phyloP scores from a whole-genome alignment of 2,797 vertebrate species.

The Enteromius viviparus region DNA sequence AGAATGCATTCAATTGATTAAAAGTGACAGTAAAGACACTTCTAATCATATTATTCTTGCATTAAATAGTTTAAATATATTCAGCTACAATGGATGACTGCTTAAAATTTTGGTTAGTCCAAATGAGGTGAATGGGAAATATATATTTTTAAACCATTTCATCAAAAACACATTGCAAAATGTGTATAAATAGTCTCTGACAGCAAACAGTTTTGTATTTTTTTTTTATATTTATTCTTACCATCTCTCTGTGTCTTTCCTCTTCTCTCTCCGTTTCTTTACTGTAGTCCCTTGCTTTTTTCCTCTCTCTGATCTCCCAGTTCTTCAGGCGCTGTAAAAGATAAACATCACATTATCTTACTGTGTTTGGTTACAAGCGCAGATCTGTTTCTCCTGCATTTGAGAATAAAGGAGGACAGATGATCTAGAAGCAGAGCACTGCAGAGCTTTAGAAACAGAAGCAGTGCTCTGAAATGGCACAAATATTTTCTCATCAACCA shows the following conservation, averaged over 20 bases:
- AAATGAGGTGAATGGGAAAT: neutral
- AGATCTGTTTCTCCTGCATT: neutral
- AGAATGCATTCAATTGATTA: neutral
- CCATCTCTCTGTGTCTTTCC: slow-evolving; percentile 93
- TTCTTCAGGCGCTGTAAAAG: slow-evolving; percentile 90
- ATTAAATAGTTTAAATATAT: neutral
- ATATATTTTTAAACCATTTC: neutral
- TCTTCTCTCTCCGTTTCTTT: slow-evolving; percentile 95
- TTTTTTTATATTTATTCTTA: slow-evolving; percentile 62
- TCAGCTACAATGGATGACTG: neutral
- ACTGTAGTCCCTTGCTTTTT: slow-evolving; percentile 93
- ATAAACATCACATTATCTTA: slow-evolving; percentile 49
- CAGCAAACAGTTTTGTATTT: neutral
- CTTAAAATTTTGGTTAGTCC: neutral
- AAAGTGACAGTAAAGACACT: neutral
- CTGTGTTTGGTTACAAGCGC: neutral
- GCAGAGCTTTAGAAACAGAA: neutral
- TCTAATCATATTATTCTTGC: neutral
- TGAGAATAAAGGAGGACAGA: slow-evolving; percentile 17
- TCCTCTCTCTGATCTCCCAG: slow-evolving; percentile 97
- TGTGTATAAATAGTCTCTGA: neutral
- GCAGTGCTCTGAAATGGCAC: neutral
- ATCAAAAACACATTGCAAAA: neutral
- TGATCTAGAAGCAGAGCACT: neutral
- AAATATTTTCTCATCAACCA: neutral